These are phyloP conservation scores for Axinella damicornis DNA, from an alignment of 37 sponge, comb jelly and placozoan genomes.

Conservation along the genomic window DNA sequence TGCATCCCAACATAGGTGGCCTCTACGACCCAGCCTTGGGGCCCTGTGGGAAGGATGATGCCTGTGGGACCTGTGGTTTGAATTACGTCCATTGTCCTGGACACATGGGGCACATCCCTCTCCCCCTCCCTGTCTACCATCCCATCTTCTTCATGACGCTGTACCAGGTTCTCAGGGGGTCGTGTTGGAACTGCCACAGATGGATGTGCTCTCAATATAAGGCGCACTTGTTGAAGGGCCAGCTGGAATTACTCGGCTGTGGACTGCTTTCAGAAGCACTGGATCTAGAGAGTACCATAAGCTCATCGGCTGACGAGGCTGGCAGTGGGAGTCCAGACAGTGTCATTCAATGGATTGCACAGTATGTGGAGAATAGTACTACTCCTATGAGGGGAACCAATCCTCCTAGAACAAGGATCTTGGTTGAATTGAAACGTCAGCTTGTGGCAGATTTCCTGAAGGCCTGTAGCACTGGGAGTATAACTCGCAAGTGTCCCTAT, in stretches of 20 bases:
- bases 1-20: conserved; percentile 86
- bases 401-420: conserved; percentile 48
- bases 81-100: conserved; percentile 91
- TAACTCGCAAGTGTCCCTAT: conserved; percentile 68
- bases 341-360: neutral
- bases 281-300: conserved; percentile 49
- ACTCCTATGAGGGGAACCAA: neutral
- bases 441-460: conserved; percentile 64
- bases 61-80: conserved; percentile 90
- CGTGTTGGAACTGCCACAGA: conserved; percentile 81
- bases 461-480: neutral
- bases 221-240: conserved; percentile 58
- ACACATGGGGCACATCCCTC: conserved; percentile 94
- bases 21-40: conserved; percentile 95
- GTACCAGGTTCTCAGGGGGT: conserved; percentile 54
- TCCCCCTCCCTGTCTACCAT: conserved; percentile 94
- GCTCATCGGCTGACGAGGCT: too few species aligned
- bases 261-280: conserved; percentile 75
- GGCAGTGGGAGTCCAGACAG: conserved; percentile 6
- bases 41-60: conserved; percentile 73
- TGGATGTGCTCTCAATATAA: conserved; percentile 53
- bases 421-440: conserved; percentile 45
- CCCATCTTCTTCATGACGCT: conserved; percentile 82
- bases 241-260: conserved; percentile 50
- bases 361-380: conserved; percentile 13